A percentile compares a stretch with the other conserved stretches of the same genome.
Conservation (phyloP, 2,113 vertebrate genomes). For the Actenoides lindsayi region DNA sequence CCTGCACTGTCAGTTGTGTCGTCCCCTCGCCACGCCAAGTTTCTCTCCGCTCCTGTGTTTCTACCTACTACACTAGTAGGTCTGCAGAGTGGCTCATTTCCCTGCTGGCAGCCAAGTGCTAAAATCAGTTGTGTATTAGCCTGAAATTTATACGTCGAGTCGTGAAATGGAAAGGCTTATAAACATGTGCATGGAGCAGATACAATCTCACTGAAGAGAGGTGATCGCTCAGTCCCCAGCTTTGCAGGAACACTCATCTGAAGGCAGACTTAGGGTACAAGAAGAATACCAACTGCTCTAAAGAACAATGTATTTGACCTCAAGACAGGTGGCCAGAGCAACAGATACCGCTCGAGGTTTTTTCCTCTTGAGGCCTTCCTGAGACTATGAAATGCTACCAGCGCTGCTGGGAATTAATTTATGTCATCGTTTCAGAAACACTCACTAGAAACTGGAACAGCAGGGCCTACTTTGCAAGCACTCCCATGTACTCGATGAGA, state of each 20-base stretch:
- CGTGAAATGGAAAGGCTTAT: constrained; percentile 12
- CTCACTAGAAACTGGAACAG: neutral
- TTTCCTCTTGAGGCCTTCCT: neutral
- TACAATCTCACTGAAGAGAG: neutral
- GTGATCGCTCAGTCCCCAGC: neutral
- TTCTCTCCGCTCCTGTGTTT: neutral
- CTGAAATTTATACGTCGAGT: neutral
- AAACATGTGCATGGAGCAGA: neutral
- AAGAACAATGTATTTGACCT: neutral
- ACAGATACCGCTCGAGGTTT: neutral
- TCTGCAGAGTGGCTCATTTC: neutral
- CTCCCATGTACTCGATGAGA: neutral
- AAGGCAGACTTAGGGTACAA: neutral
- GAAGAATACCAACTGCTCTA: neutral
- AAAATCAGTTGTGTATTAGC: neutral
- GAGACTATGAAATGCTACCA: neutral
- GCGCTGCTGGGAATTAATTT: neutral
- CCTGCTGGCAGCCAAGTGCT: neutral
- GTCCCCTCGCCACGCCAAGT: accelerated
- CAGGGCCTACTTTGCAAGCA: neutral
- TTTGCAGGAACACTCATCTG: neutral
- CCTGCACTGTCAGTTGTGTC: neutral
- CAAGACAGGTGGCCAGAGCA: neutral
- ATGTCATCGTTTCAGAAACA: neutral
- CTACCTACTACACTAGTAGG: too few relatives aligned